A percentile compares a stretch with the other conserved stretches of the same genome.
phyloP scores from a whole-genome alignment of 2,888 invertebrate genomes.

The Caenorhabditis doughertyi region DNA sequence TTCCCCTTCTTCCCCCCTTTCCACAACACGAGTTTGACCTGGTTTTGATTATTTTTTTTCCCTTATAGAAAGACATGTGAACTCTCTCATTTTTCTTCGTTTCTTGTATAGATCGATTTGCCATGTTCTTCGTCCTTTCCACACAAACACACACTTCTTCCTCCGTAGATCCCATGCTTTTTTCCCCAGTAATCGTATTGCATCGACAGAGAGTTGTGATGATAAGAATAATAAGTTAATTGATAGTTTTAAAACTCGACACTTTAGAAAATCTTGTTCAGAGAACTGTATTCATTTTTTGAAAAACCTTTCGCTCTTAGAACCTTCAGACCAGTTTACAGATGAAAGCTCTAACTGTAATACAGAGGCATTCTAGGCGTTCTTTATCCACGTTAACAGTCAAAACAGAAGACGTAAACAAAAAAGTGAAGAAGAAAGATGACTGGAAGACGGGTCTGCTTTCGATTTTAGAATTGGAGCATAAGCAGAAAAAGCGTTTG shows the following conservation, averaged over 20 bases:
- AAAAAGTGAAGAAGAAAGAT: conserved; percentile 17
- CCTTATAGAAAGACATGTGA: background rate
- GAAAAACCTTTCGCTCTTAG: too few species aligned
- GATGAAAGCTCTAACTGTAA: background rate
- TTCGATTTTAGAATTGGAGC: conserved; percentile 40
- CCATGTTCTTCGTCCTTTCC: conserved; percentile 3
- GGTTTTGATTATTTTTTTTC: conserved; percentile 3
- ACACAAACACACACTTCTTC: background rate
- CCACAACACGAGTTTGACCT: conserved; percentile 41
- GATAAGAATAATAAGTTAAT: conserved; percentile 41
- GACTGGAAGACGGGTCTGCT: conserved; percentile 55
- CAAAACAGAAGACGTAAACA: background rate
- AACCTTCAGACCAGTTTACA: too few species aligned
- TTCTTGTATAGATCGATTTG: conserved; percentile 53
- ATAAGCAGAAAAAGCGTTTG: conserved; percentile 13
- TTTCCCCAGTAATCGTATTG: conserved; percentile 20
- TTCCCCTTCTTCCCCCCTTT: conserved; percentile 7
- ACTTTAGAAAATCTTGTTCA: too few species aligned
- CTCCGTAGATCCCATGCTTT: background rate
- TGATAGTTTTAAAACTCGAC: too few species aligned
- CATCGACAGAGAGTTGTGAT: conserved; percentile 2
- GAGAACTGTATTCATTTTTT: too few species aligned
- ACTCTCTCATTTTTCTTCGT: background rate
- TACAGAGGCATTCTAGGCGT: too few species aligned
- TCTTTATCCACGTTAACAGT: background rate